Base-by-base conservation (phyloP, 1,140 invertebrate species). In the Tetragnatha versicolor region DNA sequence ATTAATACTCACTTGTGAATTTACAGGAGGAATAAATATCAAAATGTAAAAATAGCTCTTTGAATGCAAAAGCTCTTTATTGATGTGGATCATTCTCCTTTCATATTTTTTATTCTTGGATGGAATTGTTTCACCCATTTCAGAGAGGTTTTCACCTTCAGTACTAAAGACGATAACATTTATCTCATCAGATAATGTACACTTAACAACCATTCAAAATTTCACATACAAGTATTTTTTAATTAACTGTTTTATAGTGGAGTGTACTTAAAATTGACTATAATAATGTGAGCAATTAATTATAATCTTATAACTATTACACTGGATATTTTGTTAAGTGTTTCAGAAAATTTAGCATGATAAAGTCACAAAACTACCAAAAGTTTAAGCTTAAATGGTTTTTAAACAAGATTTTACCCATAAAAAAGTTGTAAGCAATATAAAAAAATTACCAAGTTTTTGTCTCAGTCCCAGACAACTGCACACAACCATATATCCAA, bases 401-500 rank as follows among this genome's bases (percentile, higher is more conserved):
- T 45, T 9, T 9, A 45, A 45, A 45, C 39, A 45, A n/a, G n/a
- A n/a, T n/a, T n/a, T n/a, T n/a, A n/a, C 39, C 9, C 17, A 17
- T 45, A 45, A 17, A 45, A 17, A 45, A 45, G 17, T 45, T 45
- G 39, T 45, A 9, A 9, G 17, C 39, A 25, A 39, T 22, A 31
- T 20, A 58, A 17, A 61, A 35, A 33, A 29, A 3, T 20, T 49
- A 76, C 73, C 73, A 76, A 53, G 73, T 76, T 42, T 65, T 65
- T 20, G 45, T 53, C 25, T 37, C 47, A 29, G 33, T 17, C 29
- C 37, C 29, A 10, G 73, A 76, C 7, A 65, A 14, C 42, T 47
- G n/a, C 27, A 47, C 66, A 17, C 73, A 76, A 17, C 73, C 73
- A 76, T 35, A 76, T 12, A 76, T 76, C 73, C 73, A 76, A 14